Percentiles rank a stretch among this genome's conserved stretches.
Conservation (phyloP, 2,797 vertebrate species). For the Hylomyscus alleni region DNA sequence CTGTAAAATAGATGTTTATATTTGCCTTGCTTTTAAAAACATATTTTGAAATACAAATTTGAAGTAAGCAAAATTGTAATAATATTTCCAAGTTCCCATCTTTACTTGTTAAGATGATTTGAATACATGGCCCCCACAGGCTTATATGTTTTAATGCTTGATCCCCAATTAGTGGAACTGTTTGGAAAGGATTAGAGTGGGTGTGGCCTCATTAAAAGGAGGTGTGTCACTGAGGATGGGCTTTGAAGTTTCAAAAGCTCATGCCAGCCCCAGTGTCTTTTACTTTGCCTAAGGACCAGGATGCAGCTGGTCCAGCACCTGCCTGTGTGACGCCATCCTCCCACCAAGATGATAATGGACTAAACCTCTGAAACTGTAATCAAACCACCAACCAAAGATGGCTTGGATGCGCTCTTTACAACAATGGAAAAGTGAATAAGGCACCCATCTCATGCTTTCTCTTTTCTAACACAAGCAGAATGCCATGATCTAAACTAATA, state of each 20-base stretch:
- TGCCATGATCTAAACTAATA: background rate
- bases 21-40: conserved; percentile 17
- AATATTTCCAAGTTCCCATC: background rate
- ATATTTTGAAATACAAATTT: conserved; percentile 37
- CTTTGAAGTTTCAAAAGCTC: background rate
- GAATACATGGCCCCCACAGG: background rate
- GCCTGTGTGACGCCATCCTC: background rate
- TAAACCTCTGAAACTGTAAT: background rate
- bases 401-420: background rate
- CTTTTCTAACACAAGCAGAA: background rate
- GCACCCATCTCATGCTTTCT: background rate
- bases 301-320: background rate
- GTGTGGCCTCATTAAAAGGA: background rate
- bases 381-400: background rate
- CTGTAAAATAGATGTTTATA: conserved; percentile 41
- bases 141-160: background rate
- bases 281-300: background rate
- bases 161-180: background rate
- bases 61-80: conserved; percentile 23
- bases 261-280: background rate
- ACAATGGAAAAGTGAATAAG: background rate
- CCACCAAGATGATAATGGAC: background rate
- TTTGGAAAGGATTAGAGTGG: background rate
- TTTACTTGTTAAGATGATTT: background rate
- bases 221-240: background rate